Percentiles rank a stretch among this genome's conserved stretches.
Evolutionary conservation across 2,113 vertebrate species (phyloP).

Genomic region (Erinaceus europaeus): DNA sequence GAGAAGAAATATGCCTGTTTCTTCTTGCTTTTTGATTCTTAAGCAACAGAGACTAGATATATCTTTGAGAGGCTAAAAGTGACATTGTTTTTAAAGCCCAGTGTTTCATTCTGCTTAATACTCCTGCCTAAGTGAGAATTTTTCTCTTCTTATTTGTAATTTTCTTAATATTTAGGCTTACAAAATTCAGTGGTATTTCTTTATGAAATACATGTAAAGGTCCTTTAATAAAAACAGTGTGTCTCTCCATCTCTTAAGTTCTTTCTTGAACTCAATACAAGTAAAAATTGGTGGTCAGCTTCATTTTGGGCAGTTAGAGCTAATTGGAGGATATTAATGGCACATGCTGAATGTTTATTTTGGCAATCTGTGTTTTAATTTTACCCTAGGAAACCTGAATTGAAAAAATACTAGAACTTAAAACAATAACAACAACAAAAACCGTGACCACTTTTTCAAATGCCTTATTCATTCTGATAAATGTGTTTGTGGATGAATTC

Average conservation of each 20-base stretch:
- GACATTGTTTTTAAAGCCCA: background rate
- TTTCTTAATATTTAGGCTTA: background rate
- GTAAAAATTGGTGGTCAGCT: slow-evolving; percentile 14
- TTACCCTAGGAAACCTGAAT: background rate
- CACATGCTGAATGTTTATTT: background rate
- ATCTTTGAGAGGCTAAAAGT: background rate
- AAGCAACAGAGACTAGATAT: background rate
- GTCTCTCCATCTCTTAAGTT: background rate
- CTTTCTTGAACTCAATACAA: background rate
- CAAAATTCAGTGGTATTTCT: background rate
- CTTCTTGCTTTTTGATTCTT: background rate
- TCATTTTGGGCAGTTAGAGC: background rate
- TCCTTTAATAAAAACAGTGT: background rate
- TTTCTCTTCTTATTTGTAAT: background rate
- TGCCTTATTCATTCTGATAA: background rate
- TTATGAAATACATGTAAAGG: background rate
- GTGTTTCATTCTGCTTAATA: background rate
- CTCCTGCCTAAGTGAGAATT: background rate
- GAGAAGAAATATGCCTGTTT: background rate
- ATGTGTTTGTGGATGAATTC: background rate
- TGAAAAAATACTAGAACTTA: too few species aligned
- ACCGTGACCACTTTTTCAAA: too few species aligned
- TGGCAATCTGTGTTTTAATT: background rate
- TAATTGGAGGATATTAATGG: background rate
- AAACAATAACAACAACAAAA: too few species aligned